phyloP scores from a whole-genome alignment of 1,140 invertebrate species.

The Heliconius congener region DNA sequence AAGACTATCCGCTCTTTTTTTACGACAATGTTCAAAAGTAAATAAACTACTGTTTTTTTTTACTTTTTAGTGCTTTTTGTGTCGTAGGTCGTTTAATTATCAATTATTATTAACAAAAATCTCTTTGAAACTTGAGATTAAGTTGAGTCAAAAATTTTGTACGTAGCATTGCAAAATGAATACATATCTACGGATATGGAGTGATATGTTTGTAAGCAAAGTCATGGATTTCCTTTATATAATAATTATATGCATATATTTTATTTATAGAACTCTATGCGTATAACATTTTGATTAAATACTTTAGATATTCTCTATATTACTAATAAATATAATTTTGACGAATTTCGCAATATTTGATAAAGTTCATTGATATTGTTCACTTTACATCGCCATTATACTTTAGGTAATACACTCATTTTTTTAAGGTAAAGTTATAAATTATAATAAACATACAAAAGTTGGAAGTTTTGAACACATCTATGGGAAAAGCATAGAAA shows the following conservation, averaged over 20 bases:
- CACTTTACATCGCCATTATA: neutral
- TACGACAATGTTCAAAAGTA: too few relatives aligned
- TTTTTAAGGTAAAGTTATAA: neutral
- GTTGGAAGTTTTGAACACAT: neutral
- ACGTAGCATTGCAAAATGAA: slow-evolving; percentile 8
- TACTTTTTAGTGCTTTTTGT: too few relatives aligned
- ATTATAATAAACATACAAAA: slow-evolving; percentile 1
- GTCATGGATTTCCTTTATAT: slow-evolving; percentile 6
- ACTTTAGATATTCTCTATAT: neutral
- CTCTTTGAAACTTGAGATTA: neutral
- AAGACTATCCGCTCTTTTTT: too few relatives aligned
- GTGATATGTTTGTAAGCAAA: slow-evolving; percentile 34
- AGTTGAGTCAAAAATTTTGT: neutral
- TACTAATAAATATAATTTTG: neutral
- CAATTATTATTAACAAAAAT: too few relatives aligned
- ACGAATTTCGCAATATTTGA: neutral
- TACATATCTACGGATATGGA: slow-evolving; percentile 32
- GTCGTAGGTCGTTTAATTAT: too few relatives aligned
- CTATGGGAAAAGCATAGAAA: slow-evolving; percentile 9
- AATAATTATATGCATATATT: neutral
- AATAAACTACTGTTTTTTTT: too few relatives aligned
- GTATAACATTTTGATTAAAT: neutral
- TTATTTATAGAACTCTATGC: neutral
- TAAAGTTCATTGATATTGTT: neutral
- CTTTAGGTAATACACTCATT: neutral